Percentiles rank a stretch among this genome's conserved stretches.
Conservation (phyloP, 1,140 invertebrate species). For the Gerris buenoi region DNA sequence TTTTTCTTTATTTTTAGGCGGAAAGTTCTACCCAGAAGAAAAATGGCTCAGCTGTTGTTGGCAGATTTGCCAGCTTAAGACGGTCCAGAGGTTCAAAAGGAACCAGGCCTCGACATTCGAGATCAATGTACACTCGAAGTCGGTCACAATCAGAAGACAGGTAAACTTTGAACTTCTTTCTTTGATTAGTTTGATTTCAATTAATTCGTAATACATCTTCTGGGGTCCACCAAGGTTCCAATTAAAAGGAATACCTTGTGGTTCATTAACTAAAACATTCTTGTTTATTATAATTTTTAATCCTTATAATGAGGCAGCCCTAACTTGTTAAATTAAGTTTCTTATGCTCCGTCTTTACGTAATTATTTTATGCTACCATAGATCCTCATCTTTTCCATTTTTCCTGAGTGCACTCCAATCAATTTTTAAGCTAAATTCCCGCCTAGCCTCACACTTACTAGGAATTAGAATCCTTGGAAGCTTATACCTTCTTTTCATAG, state of each 20-base stretch:
- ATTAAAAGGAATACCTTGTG: neutral
- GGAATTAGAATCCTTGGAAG: neutral
- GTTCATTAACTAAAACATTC: neutral
- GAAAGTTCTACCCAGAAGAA: neutral
- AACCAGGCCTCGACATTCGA: slow-evolving; percentile 17
- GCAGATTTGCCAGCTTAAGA: slow-evolving; percentile 22
- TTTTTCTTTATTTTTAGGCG: neutral
- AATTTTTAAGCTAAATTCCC: neutral
- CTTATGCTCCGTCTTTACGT: too few species aligned
- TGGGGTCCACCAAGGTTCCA: neutral
- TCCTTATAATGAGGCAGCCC: neutral
- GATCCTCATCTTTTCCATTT: too few species aligned
- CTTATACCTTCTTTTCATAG: too few species aligned
- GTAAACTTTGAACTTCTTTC: neutral
- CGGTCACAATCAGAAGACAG: slow-evolving; percentile 13
- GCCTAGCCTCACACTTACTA: neutral
- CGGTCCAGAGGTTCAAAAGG: slow-evolving; percentile 17
- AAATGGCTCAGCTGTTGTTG: slow-evolving; percentile 14
- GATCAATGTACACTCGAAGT: slow-evolving; percentile 21
- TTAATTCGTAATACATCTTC: neutral
- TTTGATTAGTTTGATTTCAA: neutral
- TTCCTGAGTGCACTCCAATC: too few species aligned
- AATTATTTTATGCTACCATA: too few species aligned
- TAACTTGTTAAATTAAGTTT: too few species aligned
- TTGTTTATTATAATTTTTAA: neutral